Evolutionary conservation across 2,888 invertebrate genomes (phyloP).

Genomic region (Mythimna albipuncta): DNA sequence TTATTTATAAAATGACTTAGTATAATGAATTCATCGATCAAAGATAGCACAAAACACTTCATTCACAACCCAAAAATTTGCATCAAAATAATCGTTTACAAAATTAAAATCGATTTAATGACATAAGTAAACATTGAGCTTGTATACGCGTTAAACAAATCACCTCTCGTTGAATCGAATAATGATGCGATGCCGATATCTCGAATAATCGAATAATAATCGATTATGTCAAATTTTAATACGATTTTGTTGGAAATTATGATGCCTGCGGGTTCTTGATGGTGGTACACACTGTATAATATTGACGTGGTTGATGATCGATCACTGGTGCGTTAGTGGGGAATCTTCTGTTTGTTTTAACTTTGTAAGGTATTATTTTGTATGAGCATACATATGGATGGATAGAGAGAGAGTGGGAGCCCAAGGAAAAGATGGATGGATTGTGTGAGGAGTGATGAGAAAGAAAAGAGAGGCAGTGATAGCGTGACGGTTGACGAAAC

Average conservation of each 20-base stretch:
- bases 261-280: slow-evolving; percentile 58
- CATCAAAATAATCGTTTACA: slow-evolving; percentile 69
- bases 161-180: slow-evolving; percentile 72
- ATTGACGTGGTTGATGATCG: slow-evolving; percentile 61
- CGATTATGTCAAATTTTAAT: slow-evolving; percentile 76
- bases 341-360: slow-evolving; percentile 46
- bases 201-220: slow-evolving; percentile 72
- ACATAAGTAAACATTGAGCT: slow-evolving; percentile 75
- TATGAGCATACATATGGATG: neutral
- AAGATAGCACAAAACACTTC: slow-evolving; percentile 21
- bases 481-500: too few species aligned
- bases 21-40: slow-evolving; percentile 8
- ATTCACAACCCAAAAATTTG: slow-evolving; percentile 35
- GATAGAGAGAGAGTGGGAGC: too few species aligned
- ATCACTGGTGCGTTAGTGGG: slow-evolving; percentile 53
- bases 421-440: too few species aligned
- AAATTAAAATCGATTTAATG: slow-evolving; percentile 73
- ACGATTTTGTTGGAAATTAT: slow-evolving; percentile 69
- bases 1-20: neutral
- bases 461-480: too few species aligned
- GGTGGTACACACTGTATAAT: slow-evolving; percentile 53
- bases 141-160: slow-evolving; percentile 71
- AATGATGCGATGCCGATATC: slow-evolving; percentile 64
- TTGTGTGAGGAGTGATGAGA: too few species aligned
- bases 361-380: slow-evolving; percentile 14